Percentiles rank a stretch among this genome's conserved stretches.
Conservation (phyloP, 2,113 vertebrate species). For the Scatophagus argus region DNA sequence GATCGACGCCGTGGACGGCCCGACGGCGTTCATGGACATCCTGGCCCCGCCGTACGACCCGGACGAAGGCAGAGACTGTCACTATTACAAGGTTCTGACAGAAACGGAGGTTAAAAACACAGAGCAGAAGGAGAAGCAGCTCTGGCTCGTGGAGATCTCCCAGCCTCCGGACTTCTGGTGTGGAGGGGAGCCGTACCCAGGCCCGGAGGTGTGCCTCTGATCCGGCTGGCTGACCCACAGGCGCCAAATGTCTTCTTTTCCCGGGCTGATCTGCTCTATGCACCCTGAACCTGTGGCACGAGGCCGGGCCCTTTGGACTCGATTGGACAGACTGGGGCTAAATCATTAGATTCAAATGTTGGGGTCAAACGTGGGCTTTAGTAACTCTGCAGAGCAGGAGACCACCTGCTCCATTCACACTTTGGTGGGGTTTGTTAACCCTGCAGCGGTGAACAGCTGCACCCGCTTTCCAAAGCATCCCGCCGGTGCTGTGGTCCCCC, state of each 20-base stretch:
- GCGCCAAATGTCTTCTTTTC: not conserved
- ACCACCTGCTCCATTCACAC: not conserved
- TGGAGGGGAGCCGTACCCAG: conserved; percentile 92
- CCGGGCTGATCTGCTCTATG: not conserved
- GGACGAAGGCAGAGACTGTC: conserved; percentile 93
- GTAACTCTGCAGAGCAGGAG: not conserved
- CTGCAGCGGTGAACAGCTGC: too few species aligned
- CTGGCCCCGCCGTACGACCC: conserved; percentile 96
- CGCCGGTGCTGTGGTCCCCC: too few species aligned
- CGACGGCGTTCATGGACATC: conserved; percentile 95
- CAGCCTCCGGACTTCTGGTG: conserved; percentile 95
- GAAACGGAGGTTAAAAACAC: conserved; percentile 19
- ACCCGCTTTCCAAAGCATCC: too few species aligned
- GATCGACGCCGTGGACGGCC: conserved; percentile 93
- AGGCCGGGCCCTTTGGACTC: not conserved
- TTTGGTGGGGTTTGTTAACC: too few species aligned
- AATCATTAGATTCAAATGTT: too few species aligned
- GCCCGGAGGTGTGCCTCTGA: conserved; percentile 87
- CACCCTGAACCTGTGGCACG: too few species aligned
- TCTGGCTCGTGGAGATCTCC: conserved; percentile 92
- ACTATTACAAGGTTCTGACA: conserved; percentile 90
- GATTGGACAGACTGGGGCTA: not conserved
- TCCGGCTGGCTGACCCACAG: not conserved
- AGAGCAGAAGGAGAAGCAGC: conserved; percentile 75
- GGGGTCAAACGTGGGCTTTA: not conserved